A percentile compares a stretch with the other conserved stretches of the same genome.
phyloP scores from a whole-genome alignment of 2,113 vertebrate genomes.

The Argyrosomus japonicus region DNA sequence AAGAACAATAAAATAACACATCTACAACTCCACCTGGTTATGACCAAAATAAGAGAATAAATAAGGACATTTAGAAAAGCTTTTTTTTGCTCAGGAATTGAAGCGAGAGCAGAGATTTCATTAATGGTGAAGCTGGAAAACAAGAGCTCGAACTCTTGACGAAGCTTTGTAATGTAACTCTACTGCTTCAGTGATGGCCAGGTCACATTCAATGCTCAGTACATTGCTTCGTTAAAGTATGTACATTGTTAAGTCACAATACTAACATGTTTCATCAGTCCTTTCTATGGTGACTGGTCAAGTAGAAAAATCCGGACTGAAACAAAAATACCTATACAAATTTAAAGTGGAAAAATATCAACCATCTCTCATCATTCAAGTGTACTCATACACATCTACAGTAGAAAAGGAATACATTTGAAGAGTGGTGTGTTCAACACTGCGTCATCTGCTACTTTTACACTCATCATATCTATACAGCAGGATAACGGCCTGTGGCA shows the following conservation, averaged over 20 bases:
- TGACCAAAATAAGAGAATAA: slow-evolving; percentile 76
- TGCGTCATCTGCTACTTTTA: slow-evolving; percentile 54
- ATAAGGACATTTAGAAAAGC: slow-evolving; percentile 63
- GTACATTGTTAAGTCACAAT: slow-evolving; percentile 52
- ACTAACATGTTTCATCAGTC: slow-evolving; percentile 39
- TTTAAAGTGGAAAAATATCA: slow-evolving; percentile 68
- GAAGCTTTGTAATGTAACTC: slow-evolving; percentile 23
- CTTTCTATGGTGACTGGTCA: slow-evolving; percentile 31
- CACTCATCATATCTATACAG: slow-evolving; percentile 53
- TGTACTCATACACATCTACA: slow-evolving; percentile 48
- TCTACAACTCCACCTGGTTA: slow-evolving; percentile 68
- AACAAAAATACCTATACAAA: slow-evolving; percentile 44
- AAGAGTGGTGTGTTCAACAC: slow-evolving; percentile 63
- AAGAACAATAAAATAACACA: slow-evolving; percentile 58
- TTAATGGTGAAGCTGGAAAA: slow-evolving; percentile 27
- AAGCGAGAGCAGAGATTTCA: slow-evolving; percentile 36
- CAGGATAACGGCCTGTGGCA: slow-evolving; percentile 49
- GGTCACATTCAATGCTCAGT: slow-evolving; percentile 30
- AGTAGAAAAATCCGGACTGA: slow-evolving; percentile 62
- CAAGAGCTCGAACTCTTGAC: slow-evolving; percentile 23
- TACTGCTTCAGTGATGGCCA: slow-evolving; percentile 38
- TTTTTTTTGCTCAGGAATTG: slow-evolving; percentile 35
- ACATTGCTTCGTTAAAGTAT: slow-evolving; percentile 43
- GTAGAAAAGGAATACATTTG: slow-evolving; percentile 75
- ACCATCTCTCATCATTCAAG: slow-evolving; percentile 53